Conservation (phyloP, 2,113 vertebrate genomes). For the Cyanocitta stelleri region DNA sequence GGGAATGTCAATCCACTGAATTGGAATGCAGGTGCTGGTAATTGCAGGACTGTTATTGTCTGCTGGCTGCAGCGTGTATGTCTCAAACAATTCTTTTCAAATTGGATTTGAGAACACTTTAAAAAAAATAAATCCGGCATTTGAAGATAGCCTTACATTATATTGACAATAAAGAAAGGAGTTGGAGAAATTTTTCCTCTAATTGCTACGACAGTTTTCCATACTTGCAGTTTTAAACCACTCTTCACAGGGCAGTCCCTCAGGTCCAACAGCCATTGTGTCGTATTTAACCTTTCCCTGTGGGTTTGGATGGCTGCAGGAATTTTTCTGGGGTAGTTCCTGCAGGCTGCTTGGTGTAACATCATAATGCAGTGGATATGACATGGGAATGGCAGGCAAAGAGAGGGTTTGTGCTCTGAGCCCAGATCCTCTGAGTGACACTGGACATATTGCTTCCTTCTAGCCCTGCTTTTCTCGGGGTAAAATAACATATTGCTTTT, state of each 20-base stretch:
- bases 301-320: not conserved
- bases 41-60: conserved; percentile 46
- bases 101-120: conserved; percentile 36
- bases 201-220: not conserved
- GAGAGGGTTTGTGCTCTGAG: not conserved
- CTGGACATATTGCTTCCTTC: not conserved
- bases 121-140: not conserved
- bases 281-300: not conserved
- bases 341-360: not conserved
- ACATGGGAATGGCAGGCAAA: not conserved
- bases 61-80: not conserved
- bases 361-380: not conserved
- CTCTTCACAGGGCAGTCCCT: not conserved
- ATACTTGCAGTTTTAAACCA: not conserved
- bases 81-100: conserved; percentile 8
- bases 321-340: not conserved
- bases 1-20: conserved; percentile 62
- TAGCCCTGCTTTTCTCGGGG: not conserved
- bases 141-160: not conserved
- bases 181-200: not conserved
- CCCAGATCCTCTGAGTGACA: not conserved
- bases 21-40: conserved; percentile 68
- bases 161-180: not conserved
- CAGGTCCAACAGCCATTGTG: not conserved
- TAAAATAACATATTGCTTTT: not conserved